phyloP scores from a whole-genome alignment of 1,140 invertebrate species.

The Mercenaria mercenaria region DNA sequence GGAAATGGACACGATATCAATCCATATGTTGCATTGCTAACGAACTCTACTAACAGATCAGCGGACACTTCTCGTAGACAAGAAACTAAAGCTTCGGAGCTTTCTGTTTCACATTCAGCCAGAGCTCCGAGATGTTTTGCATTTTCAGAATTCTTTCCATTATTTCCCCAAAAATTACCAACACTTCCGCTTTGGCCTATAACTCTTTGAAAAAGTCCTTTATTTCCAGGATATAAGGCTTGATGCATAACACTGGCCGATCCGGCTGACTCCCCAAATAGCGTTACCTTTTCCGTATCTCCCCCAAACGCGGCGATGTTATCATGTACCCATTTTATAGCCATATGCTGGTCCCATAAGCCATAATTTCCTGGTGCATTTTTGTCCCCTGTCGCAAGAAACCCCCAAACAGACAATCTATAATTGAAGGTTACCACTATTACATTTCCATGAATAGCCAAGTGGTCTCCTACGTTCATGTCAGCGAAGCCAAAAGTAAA shows the following conservation, averaged over 20 bases:
- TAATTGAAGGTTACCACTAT: slow-evolving; percentile 92
- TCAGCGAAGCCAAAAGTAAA: slow-evolving; percentile 95
- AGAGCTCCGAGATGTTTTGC: neutral
- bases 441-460: slow-evolving; percentile 91
- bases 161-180: neutral
- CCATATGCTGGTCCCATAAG: slow-evolving; percentile 89
- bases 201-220: slow-evolving; percentile 66
- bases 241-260: slow-evolving; percentile 44
- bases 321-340: slow-evolving; percentile 90
- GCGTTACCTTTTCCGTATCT: slow-evolving; percentile 90
- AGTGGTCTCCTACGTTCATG: slow-evolving; percentile 93
- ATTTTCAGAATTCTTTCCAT: neutral
- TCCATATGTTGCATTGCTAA: neutral
- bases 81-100: neutral
- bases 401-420: slow-evolving; percentile 91
- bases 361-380: slow-evolving; percentile 77
- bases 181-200: slow-evolving; percentile 56
- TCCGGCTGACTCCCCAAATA: slow-evolving; percentile 96
- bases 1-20: neutral
- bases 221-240: slow-evolving; percentile 31
- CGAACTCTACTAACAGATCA: neutral
- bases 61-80: neutral
- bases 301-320: slow-evolving; percentile 92
- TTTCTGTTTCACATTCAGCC: neutral
- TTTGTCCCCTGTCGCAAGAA: slow-evolving; percentile 88